Evolutionary conservation across 2,797 vertebrate species (phyloP).

Genomic region (Myotis myotis): DNA sequence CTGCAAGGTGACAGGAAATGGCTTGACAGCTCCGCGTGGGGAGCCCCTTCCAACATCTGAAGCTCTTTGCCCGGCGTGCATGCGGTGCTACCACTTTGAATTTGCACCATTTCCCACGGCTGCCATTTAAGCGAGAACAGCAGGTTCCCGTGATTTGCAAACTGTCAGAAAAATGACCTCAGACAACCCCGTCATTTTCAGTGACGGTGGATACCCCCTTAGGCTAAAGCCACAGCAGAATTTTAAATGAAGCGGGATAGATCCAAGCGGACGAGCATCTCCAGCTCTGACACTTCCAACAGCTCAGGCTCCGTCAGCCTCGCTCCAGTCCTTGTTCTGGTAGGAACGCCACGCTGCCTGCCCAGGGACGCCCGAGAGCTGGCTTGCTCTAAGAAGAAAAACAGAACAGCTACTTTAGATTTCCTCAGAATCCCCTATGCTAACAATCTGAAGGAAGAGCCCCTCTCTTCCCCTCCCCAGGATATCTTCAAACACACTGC

Average conservation of each 20-base stretch:
- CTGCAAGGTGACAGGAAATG: conserved; percentile 39
- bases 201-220: background rate
- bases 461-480: background rate
- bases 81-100: background rate
- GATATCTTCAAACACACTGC: background rate
- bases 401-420: background rate
- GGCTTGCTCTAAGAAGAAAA: background rate
- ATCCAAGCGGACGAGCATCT: background rate
- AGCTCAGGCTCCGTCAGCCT: background rate
- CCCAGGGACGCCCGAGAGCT: background rate
- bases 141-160: conserved; percentile 61
- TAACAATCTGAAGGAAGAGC: background rate
- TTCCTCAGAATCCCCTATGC: background rate
- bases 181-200: conserved; percentile 4
- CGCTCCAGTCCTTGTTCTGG: background rate
- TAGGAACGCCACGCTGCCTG: background rate
- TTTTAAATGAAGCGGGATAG: conserved; percentile 56
- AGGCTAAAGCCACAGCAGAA: conserved; percentile 40
- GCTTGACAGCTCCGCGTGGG: background rate
- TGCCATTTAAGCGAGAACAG: conserved; percentile 9
- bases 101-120: background rate
- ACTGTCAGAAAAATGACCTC: conserved; percentile 54
- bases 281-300: background rate
- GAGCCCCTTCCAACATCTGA: background rate
- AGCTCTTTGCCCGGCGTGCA: background rate